Evolutionary conservation across 2,888 invertebrate genomes (phyloP).

Genomic region (Agrochola lychnidis): DNA sequence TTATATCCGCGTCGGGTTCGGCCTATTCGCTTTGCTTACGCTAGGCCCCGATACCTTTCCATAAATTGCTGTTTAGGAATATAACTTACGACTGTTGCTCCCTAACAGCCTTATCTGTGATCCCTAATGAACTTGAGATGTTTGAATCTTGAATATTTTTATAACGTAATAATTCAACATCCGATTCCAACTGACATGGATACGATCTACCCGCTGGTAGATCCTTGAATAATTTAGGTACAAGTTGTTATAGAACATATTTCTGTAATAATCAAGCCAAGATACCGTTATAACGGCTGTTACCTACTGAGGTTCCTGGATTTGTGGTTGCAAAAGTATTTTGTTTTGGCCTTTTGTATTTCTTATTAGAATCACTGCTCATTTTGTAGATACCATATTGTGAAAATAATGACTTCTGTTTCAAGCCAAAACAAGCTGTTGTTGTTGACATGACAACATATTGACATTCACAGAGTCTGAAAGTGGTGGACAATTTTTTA

Average conservation of each 20-base stretch:
- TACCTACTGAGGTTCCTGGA: conserved; percentile 76
- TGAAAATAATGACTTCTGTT: conserved; percentile 41
- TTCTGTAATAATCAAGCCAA: neutral
- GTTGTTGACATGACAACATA: conserved; percentile 50
- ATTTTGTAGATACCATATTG: conserved; percentile 77
- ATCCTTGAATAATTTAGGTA: neutral
- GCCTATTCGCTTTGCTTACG: neutral
- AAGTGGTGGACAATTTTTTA: neutral
- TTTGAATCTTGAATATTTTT: neutral
- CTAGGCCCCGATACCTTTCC: neutral
- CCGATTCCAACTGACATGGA: neutral
- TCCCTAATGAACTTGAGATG: neutral
- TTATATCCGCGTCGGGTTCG: neutral
- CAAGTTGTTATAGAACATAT: neutral
- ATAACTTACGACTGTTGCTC: neutral
- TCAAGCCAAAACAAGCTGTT: conserved; percentile 47
- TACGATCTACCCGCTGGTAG: neutral
- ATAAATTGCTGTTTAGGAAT: neutral
- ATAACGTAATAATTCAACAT: neutral
- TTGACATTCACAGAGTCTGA: conserved; percentile 40
- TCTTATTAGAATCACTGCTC: conserved; percentile 76
- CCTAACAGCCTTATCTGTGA: neutral
- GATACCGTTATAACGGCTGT: conserved; percentile 13
- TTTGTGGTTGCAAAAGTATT: conserved; percentile 75
- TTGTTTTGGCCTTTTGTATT: conserved; percentile 80